phyloP scores from a whole-genome alignment of 2,888 invertebrate species.

The Ochropleura plecta region DNA sequence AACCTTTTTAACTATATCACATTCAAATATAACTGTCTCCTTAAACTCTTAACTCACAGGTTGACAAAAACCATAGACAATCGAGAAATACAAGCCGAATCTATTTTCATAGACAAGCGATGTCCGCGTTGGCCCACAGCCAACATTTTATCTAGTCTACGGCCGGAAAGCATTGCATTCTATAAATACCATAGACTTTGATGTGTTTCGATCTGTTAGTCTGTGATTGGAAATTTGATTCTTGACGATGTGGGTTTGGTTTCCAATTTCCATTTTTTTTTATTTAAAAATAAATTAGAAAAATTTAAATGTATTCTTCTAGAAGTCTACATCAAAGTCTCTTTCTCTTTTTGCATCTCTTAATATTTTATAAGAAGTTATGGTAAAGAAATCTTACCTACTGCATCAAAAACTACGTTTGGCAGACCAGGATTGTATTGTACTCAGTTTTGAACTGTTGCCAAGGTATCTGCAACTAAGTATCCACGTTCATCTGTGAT shows the following conservation, averaged over 20 bases:
- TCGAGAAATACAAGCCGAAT: slow-evolving; percentile 69
- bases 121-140: slow-evolving; percentile 68
- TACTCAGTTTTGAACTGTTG: slow-evolving; percentile 10
- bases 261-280: slow-evolving; percentile 15
- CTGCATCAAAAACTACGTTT: neutral
- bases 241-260: slow-evolving; percentile 43
- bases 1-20: slow-evolving; percentile 27
- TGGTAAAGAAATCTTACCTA: neutral
- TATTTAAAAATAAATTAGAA: neutral
- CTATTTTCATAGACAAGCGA: slow-evolving; percentile 70
- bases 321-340: neutral
- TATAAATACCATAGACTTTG: slow-evolving; percentile 76
- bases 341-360: neutral
- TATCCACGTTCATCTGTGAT: neutral
- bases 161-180: slow-evolving; percentile 74
- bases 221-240: slow-evolving; percentile 69
- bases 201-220: slow-evolving; percentile 71
- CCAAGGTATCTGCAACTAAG: slow-evolving; percentile 13
- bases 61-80: slow-evolving; percentile 71
- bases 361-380: neutral
- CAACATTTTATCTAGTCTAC: slow-evolving; percentile 73
- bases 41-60: slow-evolving; percentile 43
- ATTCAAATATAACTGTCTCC: slow-evolving; percentile 33
- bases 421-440: neutral
- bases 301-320: too few species aligned